These are phyloP conservation scores for Penaeus chinensis DNA, from an alignment of 1,140 invertebrate genomes.

Conservation along the genomic window DNA sequence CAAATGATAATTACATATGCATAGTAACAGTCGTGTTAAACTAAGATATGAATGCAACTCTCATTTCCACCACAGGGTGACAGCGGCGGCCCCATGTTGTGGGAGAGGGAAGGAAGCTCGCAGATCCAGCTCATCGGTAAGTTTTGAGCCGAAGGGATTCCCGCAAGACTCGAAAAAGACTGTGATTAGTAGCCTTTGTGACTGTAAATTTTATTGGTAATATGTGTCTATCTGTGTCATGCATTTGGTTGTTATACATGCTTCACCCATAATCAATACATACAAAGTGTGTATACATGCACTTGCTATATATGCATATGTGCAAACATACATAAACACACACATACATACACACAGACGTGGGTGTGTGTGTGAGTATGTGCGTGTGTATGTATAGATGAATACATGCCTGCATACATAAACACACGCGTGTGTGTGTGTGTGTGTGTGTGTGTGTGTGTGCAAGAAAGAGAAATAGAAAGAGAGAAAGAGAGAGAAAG, in stretches of 20 bases:
- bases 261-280: no score
- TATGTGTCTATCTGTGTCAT: no score
- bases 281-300: no score
- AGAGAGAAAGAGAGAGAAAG: no score
- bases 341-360: neutral
- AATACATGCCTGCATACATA: neutral
- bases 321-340: neutral
- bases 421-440: neutral
- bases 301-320: no score
- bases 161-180: neutral
- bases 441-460: neutral
- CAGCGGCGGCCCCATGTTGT: slow-evolving; percentile 87
- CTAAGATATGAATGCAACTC: neutral
- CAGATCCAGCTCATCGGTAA: slow-evolving; percentile 57
- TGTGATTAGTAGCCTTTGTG: neutral
- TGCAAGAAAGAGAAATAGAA: neutral
- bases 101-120: slow-evolving; percentile 12
- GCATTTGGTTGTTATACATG: no score
- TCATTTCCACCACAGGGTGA: slow-evolving; percentile 77
- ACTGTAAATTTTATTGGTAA: no score
- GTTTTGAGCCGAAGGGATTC: neutral
- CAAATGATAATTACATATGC: neutral
- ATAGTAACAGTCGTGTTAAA: neutral
- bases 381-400: neutral
- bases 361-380: neutral